Evolutionary conservation across 1,140 invertebrate species (phyloP).

Genomic region (Rhopalosiphum padi): DNA sequence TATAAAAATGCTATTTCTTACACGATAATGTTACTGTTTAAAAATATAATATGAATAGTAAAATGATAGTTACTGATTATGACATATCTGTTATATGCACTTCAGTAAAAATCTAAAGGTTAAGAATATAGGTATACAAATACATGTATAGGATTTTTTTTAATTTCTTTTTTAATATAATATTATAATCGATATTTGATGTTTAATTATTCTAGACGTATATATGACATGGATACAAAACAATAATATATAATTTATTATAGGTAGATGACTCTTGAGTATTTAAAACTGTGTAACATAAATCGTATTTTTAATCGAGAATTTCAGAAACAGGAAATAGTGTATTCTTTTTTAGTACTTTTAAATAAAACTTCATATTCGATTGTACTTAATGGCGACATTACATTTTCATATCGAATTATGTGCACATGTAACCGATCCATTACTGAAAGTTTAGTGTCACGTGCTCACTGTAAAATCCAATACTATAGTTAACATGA

Average conservation of each 20-base stretch:
- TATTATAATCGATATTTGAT: background rate
- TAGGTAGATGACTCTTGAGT: background rate
- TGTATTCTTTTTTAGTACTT: background rate
- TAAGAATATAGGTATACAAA: background rate
- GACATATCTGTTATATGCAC: too few species aligned
- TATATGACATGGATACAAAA: background rate
- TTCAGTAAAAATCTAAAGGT: background rate
- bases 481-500: background rate
- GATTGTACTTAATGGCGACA: background rate
- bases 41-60: background rate
- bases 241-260: background rate
- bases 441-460: background rate
- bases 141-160: background rate
- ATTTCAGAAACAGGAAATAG: background rate
- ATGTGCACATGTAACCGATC: constrained; percentile 4
- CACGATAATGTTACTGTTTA: background rate
- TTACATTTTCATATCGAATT: constrained; percentile 14
- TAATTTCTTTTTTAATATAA: too few species aligned
- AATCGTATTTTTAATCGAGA: background rate
- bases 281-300: background rate
- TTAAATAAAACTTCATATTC: background rate
- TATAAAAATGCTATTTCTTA: background rate
- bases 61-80: background rate
- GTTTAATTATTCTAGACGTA: background rate
- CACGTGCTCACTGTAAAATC: background rate